Percentiles rank a stretch among this genome's conserved stretches.
Evolutionary conservation across 2,888 invertebrate species (phyloP).

Genomic region (Tetragonula carbonaria): DNA sequence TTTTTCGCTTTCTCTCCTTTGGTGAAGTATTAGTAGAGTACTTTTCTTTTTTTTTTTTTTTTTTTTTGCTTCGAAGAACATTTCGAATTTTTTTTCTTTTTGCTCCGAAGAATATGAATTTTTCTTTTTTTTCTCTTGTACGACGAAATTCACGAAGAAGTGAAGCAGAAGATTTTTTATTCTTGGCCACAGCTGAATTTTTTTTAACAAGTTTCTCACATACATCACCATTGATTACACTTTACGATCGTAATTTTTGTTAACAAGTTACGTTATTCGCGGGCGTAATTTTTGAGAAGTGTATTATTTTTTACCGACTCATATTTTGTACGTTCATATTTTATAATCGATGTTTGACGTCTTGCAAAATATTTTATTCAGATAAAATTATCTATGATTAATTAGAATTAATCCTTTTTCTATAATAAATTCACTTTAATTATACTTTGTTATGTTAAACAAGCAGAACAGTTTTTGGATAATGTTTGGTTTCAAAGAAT

Average conservation of each 20-base stretch:
- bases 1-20: constrained; percentile 8
- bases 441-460: not conserved
- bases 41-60: not conserved
- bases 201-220: not conserved
- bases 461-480: not conserved
- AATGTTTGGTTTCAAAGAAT: not conserved
- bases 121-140: constrained; percentile 1
- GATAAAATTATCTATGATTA: not conserved
- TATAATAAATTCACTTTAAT: not conserved
- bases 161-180: not conserved
- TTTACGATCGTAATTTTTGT: not conserved
- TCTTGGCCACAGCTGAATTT: not conserved
- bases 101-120: constrained; percentile 3
- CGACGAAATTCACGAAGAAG: not conserved
- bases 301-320: not conserved
- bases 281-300: not conserved
- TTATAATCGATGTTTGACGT: not conserved
- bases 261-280: not conserved
- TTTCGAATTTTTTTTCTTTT: not conserved
- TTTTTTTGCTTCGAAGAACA: constrained; percentile 1
- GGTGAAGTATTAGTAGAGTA: constrained; percentile 31
- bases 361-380: not conserved
- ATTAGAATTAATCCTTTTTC: not conserved
- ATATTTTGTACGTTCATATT: not conserved
- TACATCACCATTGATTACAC: not conserved